phyloP scores from a whole-genome alignment of 2,888 invertebrate species.

The Bruchidius siliquastri region DNA sequence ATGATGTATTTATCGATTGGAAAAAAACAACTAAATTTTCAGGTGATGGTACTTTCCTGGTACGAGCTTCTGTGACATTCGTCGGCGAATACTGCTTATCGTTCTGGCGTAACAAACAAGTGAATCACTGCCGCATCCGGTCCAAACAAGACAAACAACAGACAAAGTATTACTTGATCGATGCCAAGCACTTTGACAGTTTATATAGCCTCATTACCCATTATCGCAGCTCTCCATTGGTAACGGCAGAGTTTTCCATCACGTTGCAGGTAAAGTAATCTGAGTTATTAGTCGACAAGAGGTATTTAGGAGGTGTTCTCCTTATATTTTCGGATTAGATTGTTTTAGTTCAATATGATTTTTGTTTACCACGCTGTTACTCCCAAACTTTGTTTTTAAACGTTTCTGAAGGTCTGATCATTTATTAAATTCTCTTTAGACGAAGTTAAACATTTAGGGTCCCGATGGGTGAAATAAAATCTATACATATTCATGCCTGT shows the following conservation, averaged over 20 bases:
- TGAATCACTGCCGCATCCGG: conserved; percentile 89
- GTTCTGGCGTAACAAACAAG: conserved; percentile 85
- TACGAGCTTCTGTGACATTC: conserved; percentile 91
- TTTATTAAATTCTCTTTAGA: too few species aligned
- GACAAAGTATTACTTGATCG: conserved; percentile 86
- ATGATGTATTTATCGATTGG: too few species aligned
- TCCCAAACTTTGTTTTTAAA: too few species aligned
- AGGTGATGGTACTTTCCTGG: conserved; percentile 86
- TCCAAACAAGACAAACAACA: conserved; percentile 83
- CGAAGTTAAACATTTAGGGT: too few species aligned
- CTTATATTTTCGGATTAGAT: too few species aligned
- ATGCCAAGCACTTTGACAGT: conserved; percentile 84
- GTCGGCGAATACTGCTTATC: conserved; percentile 94
- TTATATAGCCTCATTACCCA: conserved; percentile 87
- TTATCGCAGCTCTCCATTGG: conserved; percentile 79
- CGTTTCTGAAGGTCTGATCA: too few species aligned
- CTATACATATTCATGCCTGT: too few species aligned
- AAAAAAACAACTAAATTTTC: conserved; percentile 3
- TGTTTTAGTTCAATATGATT: too few species aligned
- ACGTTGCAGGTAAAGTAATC: conserved; percentile 57
- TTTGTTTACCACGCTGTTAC: too few species aligned
- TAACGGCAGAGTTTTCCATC: conserved; percentile 87
- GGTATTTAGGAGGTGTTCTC: too few species aligned
- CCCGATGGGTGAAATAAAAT: too few species aligned
- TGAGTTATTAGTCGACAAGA: too few species aligned